These are phyloP conservation scores for Pipa parva DNA, from an alignment of 2,113 vertebrate genomes.

Conservation along the genomic window DNA sequence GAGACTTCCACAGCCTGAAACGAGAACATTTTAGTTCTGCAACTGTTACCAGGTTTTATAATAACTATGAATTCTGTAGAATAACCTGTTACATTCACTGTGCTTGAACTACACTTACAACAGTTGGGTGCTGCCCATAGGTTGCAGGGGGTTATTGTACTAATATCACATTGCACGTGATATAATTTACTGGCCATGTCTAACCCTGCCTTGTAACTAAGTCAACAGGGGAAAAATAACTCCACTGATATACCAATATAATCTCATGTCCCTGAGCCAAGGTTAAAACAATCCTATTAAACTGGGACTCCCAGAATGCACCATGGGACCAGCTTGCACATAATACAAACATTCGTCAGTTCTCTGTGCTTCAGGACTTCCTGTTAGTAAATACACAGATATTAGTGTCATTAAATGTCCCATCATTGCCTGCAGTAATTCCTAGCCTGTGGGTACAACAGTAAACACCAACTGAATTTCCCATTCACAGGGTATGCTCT, in stretches of 20 bases:
- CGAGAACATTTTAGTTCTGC: too few species aligned
- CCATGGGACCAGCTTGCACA: conserved; percentile 26
- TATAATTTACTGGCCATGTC: too few species aligned
- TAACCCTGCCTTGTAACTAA: too few species aligned
- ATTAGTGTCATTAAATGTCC: conserved; percentile 38
- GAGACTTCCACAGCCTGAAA: too few species aligned
- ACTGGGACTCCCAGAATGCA: background rate
- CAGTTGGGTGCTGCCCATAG: too few species aligned
- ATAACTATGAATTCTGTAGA: too few species aligned
- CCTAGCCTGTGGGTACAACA: conserved; percentile 38
- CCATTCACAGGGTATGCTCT: conserved; percentile 22
- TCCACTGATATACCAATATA: background rate
- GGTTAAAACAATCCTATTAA: background rate
- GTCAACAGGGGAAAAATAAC: background rate
- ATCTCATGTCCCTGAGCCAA: background rate
- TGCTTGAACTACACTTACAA: too few species aligned
- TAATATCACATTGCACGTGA: background rate
- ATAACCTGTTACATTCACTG: too few species aligned
- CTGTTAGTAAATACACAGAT: conserved; percentile 46
- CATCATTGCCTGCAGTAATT: conserved; percentile 47
- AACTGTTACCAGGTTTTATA: too few species aligned
- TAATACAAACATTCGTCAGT: conserved; percentile 41
- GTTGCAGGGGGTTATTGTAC: background rate
- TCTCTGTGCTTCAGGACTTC: conserved; percentile 49
- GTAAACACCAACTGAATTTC: background rate